A percentile compares a stretch with the other conserved stretches of the same genome.
These are phyloP conservation scores for Heteromormyrus szaboi DNA, from an alignment of 2,797 vertebrate species.

Conservation along the genomic window DNA sequence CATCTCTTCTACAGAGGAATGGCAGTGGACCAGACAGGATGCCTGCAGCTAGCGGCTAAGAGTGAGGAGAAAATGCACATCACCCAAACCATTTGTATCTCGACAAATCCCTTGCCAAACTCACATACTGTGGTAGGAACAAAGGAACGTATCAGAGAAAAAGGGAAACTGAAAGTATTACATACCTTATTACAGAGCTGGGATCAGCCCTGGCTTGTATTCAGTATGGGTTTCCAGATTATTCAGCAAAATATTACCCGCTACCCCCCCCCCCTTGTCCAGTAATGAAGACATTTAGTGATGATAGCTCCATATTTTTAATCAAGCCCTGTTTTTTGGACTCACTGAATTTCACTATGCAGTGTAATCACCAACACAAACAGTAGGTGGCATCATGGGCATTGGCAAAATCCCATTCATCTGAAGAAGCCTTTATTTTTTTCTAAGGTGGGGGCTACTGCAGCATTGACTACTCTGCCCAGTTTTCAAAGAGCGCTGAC, in stretches of 20 bases:
- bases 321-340: conserved; percentile 42
- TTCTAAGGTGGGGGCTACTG: not conserved
- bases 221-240: conserved; percentile 11
- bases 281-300: not conserved
- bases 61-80: not conserved
- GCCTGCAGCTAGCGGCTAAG: not conserved
- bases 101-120: conserved; percentile 21
- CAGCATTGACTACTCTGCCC: not conserved
- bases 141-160: not conserved
- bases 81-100: not conserved
- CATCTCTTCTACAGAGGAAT: not conserved
- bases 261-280: conserved; percentile 21
- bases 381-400: conserved; percentile 25
- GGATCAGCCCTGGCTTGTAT: not conserved
- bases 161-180: not conserved
- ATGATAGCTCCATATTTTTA: conserved; percentile 44
- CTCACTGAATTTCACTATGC: conserved; percentile 30
- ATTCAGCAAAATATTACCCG: not conserved
- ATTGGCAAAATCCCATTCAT: conserved; percentile 17
- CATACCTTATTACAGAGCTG: not conserved
- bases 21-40: not conserved
- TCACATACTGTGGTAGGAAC: not conserved
- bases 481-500: not conserved
- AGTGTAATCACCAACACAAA: conserved; percentile 29
- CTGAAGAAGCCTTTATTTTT: not conserved